Conservation (phyloP, 2,113 vertebrate genomes). For the Aythya baeri region DNA sequence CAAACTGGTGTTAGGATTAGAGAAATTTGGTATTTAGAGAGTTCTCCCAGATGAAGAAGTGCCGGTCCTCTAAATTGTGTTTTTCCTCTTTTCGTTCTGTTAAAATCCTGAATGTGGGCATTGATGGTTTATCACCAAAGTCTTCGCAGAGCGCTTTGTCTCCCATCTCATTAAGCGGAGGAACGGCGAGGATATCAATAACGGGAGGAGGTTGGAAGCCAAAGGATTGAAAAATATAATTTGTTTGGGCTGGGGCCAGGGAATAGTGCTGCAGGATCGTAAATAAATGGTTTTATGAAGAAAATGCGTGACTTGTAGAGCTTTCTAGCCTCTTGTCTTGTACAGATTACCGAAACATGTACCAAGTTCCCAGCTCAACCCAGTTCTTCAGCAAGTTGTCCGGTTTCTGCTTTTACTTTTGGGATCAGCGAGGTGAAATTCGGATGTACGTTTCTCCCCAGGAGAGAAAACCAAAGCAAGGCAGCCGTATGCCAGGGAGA, state of each 20-base stretch:
- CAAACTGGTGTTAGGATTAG: not conserved
- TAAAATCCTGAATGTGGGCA: not conserved
- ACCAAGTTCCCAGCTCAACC: not conserved
- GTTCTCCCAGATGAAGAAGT: not conserved
- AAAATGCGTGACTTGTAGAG: not conserved
- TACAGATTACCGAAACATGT: no score
- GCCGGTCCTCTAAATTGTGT: not conserved
- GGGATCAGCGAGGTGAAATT: not conserved
- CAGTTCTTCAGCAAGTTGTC: not conserved
- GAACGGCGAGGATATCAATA: not conserved
- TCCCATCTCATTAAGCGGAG: not conserved
- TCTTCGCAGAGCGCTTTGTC: accelerated
- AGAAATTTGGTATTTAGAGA: not conserved
- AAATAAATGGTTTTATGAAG: not conserved
- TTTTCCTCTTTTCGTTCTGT: not conserved
- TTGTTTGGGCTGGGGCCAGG: not conserved
- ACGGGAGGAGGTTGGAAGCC: not conserved
- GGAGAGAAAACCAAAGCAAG: not conserved
- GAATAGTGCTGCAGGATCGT: not conserved
- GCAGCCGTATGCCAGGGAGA: not conserved
- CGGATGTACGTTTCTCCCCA: not conserved
- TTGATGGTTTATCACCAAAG: not conserved
- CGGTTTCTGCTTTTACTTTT: not conserved
- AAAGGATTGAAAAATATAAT: not conserved
- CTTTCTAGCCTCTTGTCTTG: not conserved